phyloP scores from a whole-genome alignment of 1,140 invertebrate genomes.

The Prorops nasuta region DNA sequence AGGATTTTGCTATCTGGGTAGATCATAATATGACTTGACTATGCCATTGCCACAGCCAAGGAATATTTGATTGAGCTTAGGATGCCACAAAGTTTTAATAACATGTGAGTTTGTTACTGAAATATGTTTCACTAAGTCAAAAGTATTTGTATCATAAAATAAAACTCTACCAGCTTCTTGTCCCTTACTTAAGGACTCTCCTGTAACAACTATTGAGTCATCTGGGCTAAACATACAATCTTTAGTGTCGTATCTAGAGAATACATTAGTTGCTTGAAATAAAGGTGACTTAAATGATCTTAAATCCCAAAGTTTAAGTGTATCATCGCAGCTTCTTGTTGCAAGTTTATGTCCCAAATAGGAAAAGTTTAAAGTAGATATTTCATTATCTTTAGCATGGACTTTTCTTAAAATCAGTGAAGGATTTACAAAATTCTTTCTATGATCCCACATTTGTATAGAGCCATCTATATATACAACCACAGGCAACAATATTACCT shows the following conservation, averaged over 20 bases:
- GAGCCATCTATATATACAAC: slow-evolving; percentile 92
- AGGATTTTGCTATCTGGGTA: no score
- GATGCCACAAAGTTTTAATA: slow-evolving; percentile 92
- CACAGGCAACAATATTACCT: slow-evolving; percentile 85
- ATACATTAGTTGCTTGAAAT: slow-evolving; percentile 68
- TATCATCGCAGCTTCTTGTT: slow-evolving; percentile 87
- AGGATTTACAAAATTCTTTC: slow-evolving; percentile 81
- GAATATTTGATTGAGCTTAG: slow-evolving; percentile 95
- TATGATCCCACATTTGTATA: slow-evolving; percentile 96
- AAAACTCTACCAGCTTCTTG: slow-evolving; percentile 72
- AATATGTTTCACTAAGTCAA: slow-evolving; percentile 74
- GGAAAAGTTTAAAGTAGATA: slow-evolving; percentile 83
- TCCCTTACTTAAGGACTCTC: slow-evolving; percentile 75
- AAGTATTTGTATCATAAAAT: slow-evolving; percentile 81
- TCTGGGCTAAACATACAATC: slow-evolving; percentile 94
- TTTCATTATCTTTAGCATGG: slow-evolving; percentile 79
- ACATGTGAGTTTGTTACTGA: slow-evolving; percentile 77
- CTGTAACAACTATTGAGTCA: slow-evolving; percentile 86
- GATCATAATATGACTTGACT: slow-evolving; percentile 90
- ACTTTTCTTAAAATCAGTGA: slow-evolving; percentile 74
- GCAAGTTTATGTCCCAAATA: slow-evolving; percentile 81
- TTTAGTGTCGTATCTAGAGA: slow-evolving; percentile 86
- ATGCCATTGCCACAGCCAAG: slow-evolving; percentile 89
- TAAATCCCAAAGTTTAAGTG: slow-evolving; percentile 94
- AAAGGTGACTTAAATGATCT: slow-evolving; percentile 80